Conservation (phyloP, 2,888 invertebrate genomes). For the Hecatera dysodea region DNA sequence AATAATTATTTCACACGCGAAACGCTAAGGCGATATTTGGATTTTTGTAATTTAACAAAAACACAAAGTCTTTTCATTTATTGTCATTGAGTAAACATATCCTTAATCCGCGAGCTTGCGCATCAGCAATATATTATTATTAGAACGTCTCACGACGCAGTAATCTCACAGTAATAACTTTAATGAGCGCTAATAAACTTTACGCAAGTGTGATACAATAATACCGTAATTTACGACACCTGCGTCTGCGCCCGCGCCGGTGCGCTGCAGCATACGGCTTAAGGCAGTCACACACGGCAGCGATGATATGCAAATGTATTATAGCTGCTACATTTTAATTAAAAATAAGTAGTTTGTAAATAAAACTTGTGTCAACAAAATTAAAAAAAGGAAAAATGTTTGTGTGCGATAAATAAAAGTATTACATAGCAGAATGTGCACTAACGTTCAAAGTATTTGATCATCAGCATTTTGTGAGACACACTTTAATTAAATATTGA, state of each 20-base stretch:
- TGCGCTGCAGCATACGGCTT: not conserved
- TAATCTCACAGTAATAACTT: constrained; percentile 9
- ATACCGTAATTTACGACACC: constrained; percentile 17
- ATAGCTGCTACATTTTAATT: not conserved
- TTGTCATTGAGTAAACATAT: not conserved
- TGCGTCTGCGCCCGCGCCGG: not conserved
- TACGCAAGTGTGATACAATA: constrained; percentile 22
- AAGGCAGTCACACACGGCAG: not conserved
- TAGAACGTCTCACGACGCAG: not conserved
- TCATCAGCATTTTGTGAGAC: too few relatives aligned
- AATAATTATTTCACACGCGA: not conserved
- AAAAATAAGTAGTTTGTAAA: too few relatives aligned
- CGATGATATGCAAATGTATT: not conserved
- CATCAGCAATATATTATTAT: constrained; percentile 2
- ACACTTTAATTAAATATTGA: too few relatives aligned
- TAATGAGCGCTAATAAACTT: constrained; percentile 24
- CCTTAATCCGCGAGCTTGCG: not conserved
- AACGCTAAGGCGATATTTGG: not conserved
- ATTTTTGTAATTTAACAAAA: too few relatives aligned
- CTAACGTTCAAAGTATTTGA: too few relatives aligned
- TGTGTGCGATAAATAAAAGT: too few relatives aligned
- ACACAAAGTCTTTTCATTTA: too few relatives aligned
- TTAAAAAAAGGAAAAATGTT: too few relatives aligned
- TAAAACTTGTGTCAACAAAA: too few relatives aligned
- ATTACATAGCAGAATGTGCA: too few relatives aligned